Base-by-base conservation (phyloP, 2,113 vertebrate species). In the Muscicapa adusta region DNA sequence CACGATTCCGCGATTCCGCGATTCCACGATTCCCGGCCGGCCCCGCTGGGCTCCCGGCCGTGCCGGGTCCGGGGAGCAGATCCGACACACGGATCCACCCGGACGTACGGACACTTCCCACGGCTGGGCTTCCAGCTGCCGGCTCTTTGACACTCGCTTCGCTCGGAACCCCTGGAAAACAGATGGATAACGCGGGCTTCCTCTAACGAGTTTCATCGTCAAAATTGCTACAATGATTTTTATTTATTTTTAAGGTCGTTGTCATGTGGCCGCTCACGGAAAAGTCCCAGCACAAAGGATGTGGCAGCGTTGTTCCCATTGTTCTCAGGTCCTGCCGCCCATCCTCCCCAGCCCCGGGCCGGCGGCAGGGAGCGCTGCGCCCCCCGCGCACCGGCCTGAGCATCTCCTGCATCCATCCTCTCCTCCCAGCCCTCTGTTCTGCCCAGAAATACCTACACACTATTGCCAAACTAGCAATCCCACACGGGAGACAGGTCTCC, bases 301-400 rank as follows among this genome's bases (percentile, higher is more conserved):
- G n/a, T 5, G 25, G 12, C n/a, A 8, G 47, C 5, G 5, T 4
- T 28, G 28, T 15, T 77, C 18, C 73, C 47, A 24, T 38, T 6
- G 83, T 9, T 20, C 67, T 38, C 57, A 7, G 6, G 11, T 38
- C 18, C 63, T 29, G 28, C 1, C 4, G 15, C 28, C 7, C 45
- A 18, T 58, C 47, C 38, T 20, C 53, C 24, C 25, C 11, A 6
- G 1, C 22, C 1, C 54, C 3, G 40, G 40, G 42, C 71, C 16
- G 77, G 74, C 74, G 57, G 89, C 85, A 70, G 92, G 58, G 79
- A 94, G 83, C 62, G 60, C 94, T 91, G 61, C 47, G 13, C 12
- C 14, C 17, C 22, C 40, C 79, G 34, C 1, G 4, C 33, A 14
- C 56, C 3, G 14, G 3, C 40, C 24, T 8, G 9, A 18, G 14